Conservation (phyloP, 2,113 vertebrate species). For the Actinemys pallida region DNA sequence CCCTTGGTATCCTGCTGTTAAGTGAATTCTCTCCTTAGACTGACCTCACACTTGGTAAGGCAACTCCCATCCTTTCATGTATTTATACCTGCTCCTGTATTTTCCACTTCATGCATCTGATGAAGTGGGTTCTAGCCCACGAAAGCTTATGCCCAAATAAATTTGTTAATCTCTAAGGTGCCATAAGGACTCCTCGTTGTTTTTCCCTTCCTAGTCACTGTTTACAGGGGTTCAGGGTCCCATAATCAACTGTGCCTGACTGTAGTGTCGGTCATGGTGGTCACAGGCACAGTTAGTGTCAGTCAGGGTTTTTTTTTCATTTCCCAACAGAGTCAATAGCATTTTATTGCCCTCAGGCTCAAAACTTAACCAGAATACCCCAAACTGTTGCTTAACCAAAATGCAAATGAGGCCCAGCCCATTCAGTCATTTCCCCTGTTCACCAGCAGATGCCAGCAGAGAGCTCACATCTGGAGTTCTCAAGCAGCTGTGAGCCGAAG, state of each 20-base stretch:
- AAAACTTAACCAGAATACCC: neutral
- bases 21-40: too few species aligned
- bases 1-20: too few species aligned
- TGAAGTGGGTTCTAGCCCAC: too few species aligned
- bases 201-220: neutral
- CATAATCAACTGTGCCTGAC: neutral
- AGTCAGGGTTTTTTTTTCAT: neutral
- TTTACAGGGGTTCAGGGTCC: neutral
- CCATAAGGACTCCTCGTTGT: too few species aligned
- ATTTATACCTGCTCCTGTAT: too few species aligned
- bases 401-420: neutral
- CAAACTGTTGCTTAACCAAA: neutral
- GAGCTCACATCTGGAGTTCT: neutral
- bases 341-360: neutral
- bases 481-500: neutral
- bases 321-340: neutral
- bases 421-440: neutral
- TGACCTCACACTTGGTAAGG: too few species aligned
- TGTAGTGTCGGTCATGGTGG: neutral
- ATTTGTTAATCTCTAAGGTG: too few species aligned
- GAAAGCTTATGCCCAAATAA: too few species aligned
- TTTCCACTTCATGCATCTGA: too few species aligned
- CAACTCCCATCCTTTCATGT: too few species aligned
- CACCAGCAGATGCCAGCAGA: neutral
- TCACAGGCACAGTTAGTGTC: neutral